Conservation (phyloP, 2,113 vertebrate genomes). For the Psilopsiagon aymara region DNA sequence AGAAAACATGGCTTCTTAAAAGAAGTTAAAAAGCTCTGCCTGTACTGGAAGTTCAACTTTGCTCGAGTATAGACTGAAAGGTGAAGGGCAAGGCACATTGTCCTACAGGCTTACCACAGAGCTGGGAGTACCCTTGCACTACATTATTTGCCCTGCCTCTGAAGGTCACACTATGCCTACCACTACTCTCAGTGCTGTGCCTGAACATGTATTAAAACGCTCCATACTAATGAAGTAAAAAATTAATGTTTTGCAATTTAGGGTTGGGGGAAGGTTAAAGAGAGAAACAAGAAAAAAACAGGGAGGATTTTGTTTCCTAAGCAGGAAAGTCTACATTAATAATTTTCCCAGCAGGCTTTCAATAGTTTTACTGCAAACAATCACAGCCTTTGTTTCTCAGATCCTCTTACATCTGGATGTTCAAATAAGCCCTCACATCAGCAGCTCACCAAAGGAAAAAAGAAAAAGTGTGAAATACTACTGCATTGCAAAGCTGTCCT, state of each 20-base stretch:
- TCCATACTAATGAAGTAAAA: slow-evolving; percentile 73
- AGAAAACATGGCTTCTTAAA: neutral
- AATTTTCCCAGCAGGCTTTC: slow-evolving; percentile 82
- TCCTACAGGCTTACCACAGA: neutral
- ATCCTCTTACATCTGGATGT: slow-evolving; percentile 80
- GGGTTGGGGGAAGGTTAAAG: slow-evolving; percentile 11
- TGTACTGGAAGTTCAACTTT: neutral
- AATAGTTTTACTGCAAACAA: slow-evolving; percentile 76
- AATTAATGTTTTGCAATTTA: slow-evolving; percentile 72
- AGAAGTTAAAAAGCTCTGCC: neutral
- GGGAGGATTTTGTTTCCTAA: slow-evolving; percentile 77
- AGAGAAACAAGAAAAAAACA: slow-evolving; percentile 22
- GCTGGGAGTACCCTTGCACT: neutral
- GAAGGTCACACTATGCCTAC: slow-evolving; percentile 29
- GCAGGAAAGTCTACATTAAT: slow-evolving; percentile 83
- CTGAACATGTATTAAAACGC: slow-evolving; percentile 73
- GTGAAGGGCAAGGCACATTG: neutral
- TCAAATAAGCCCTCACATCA: slow-evolving; percentile 73
- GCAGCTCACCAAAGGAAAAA: slow-evolving; percentile 58
- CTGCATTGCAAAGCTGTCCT: slow-evolving; percentile 37
- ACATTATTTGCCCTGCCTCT: neutral
- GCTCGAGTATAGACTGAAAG: neutral
- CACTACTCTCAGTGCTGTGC: slow-evolving; percentile 40
- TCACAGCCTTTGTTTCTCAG: slow-evolving; percentile 77
- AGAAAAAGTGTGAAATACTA: neutral